Base-by-base conservation (phyloP, 2,797 vertebrate genomes). In the Ptychadena robeensis region DNA sequence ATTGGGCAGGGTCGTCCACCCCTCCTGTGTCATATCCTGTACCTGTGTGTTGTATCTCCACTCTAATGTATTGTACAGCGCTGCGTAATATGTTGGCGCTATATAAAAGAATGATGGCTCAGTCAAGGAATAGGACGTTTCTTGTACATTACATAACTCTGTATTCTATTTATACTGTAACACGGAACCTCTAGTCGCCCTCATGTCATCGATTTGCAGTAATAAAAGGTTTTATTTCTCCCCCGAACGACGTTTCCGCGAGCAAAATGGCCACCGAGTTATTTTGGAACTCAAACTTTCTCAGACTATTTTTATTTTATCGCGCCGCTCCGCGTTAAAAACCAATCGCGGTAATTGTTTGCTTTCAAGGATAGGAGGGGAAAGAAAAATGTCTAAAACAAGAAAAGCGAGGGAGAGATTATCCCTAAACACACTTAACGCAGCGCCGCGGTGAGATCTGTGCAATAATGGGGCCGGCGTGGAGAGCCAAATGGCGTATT, bases 401-500 rank as follows among this genome's bases (percentile, higher is more conserved):
- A 22, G 0, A 69, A n/a, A 32, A 12, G 53, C 18, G 44, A 76
- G 61, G 27, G 35, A 25, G 18, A 57, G 31, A 79, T 35, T 28
- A 66, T 48, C 75, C 77, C 73, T 11, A 34, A 80, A 87, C 12
- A n/a, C 30, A 31, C 32, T 61, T 82, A 83, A 85, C 61, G 59
- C 88, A 72, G 27, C 4, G 34, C 53, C 18, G 37, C 37, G 12
- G 57, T 22, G 64, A 63, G 66, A 44, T 15, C 63, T 78, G 65
- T 86, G 28, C 40, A 73, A 48, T n/a, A 82, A 85, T 73, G 53
- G 2, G 1, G 1, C 82, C 82, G 78, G 70, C 82, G 22, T 74
- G 76, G 34, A 59, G 83, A 22, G 76, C 71, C 69, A 34, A 82
- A 28, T 73, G 81, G 57, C 1, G 82, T 40, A 14, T 67, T 31